A percentile compares a stretch with the other conserved stretches of the same genome.
These are phyloP conservation scores for Camponotus floridanus DNA, from an alignment of 1,140 invertebrate species.

Conservation along the genomic window DNA sequence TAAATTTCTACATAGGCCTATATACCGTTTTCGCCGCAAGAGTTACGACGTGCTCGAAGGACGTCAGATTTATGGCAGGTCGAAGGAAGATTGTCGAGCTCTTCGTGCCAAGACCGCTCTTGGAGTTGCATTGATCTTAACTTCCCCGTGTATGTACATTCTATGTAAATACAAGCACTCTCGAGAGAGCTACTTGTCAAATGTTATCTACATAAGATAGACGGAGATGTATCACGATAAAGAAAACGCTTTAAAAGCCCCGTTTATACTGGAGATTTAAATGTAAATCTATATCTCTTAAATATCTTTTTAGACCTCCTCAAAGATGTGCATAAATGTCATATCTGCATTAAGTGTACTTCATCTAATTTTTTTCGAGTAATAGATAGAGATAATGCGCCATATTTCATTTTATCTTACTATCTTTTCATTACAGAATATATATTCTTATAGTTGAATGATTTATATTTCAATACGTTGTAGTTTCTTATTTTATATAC, in stretches of 20 bases:
- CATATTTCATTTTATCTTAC: background rate
- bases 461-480: background rate
- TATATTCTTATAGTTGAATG: background rate
- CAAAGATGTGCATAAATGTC: background rate
- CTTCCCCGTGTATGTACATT: slow-evolving; percentile 14
- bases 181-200: slow-evolving; percentile 30
- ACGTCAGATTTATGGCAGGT: slow-evolving; percentile 44
- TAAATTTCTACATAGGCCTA: slow-evolving; percentile 43
- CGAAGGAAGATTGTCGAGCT: slow-evolving; percentile 51
- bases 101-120: slow-evolving; percentile 31
- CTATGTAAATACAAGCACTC: slow-evolving; percentile 3
- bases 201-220: background rate
- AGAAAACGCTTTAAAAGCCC: background rate
- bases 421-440: background rate
- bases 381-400: background rate
- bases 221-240: background rate
- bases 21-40: slow-evolving; percentile 3
- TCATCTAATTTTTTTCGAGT: background rate
- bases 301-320: background rate
- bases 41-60: slow-evolving; percentile 46
- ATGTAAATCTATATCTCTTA: background rate
- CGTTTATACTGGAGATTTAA: background rate
- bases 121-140: slow-evolving; percentile 53
- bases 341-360: background rate
- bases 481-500: background rate